Evolutionary conservation across 2,113 vertebrate species (phyloP), one percentile per base, ranked within the genome.

Genomic region (Synchiropus splendidus): DNA sequence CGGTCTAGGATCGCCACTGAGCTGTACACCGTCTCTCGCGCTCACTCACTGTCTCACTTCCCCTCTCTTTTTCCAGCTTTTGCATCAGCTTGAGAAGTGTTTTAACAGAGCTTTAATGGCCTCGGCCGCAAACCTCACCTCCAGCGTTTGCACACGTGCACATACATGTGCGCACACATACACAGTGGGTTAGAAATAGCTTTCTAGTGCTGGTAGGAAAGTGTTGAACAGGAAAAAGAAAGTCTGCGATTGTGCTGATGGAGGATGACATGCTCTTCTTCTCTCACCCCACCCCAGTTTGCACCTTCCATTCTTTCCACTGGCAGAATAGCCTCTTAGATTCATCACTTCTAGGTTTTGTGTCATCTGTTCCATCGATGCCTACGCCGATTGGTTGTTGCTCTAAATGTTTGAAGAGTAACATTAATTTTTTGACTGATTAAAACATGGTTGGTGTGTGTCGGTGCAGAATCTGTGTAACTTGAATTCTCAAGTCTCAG

Each of bases 91-190:
- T 27, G 21, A 5, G 89, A 91, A 96, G 90, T 96, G 92, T 93
- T 95, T 96, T 94, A 92, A 97, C 94, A 98, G 91, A 86, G 87
- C 89, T 97, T 97, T 97, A 97, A 98, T 97, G 93, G 92, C 86
- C 87, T 71, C 85, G 48, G 72, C 70, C 86, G 85, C 74, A 79
- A 51, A 69, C 82, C 85, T 92, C 91, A 74, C 74, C 73, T 72
- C 63, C 33, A 70, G 60, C 65, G 42, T 53, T 54, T 65, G 43
- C 47, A 34, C 71, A 48, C 61, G 6, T 51, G 45, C 18, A 37
- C 39, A n/a, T 13, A 27, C 37, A 12, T n/a, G 17, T 14, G 6
- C 37, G 13, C 6, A 18, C 31, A 36, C 36, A 11, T 38, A 36
- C 9, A 10, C 32, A 47, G 33, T 10, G 48, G 59, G 75, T 91